phyloP scores from a whole-genome alignment of 2,888 invertebrate species.

The Harmothoe impar region DNA sequence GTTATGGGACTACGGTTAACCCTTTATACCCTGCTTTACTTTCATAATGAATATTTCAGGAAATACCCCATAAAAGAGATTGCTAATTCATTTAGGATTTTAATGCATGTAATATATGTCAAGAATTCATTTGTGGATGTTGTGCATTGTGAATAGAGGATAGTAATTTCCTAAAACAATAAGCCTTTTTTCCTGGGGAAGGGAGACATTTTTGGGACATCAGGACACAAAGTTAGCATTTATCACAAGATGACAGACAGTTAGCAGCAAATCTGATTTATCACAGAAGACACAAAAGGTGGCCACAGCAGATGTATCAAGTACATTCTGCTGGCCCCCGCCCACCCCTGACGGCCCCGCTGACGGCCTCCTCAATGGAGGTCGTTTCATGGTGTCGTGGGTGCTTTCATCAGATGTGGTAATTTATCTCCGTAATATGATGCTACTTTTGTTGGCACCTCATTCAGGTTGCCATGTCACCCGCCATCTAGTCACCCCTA shows the following conservation, averaged over 20 bases:
- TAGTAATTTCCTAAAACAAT: no score
- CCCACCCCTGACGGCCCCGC: slow-evolving; percentile 20
- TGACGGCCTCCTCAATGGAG: neutral
- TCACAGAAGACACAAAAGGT: neutral
- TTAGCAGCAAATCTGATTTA: neutral
- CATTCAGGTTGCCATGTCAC: slow-evolving; percentile 1
- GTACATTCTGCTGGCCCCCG: neutral
- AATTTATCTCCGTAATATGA: slow-evolving; percentile 52
- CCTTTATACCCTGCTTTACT: no score
- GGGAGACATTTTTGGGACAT: no score
- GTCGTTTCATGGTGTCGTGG: slow-evolving; percentile 45
- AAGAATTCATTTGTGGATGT: no score
- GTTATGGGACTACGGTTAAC: no score
- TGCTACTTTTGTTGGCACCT: slow-evolving; percentile 47
- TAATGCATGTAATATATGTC: no score
- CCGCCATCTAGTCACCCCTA: neutral
- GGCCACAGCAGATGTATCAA: slow-evolving; percentile 39
- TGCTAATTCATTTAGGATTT: no score
- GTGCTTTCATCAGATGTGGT: slow-evolving; percentile 39
- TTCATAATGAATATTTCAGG: no score
- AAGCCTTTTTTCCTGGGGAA: no score
- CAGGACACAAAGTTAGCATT: neutral
- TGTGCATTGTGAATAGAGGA: no score
- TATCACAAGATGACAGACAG: neutral
- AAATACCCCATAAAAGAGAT: no score